Evolutionary conservation across 2,888 invertebrate genomes (phyloP), one percentile per base, ranked within the genome.

Genomic region (Gasteruption jaculator): DNA sequence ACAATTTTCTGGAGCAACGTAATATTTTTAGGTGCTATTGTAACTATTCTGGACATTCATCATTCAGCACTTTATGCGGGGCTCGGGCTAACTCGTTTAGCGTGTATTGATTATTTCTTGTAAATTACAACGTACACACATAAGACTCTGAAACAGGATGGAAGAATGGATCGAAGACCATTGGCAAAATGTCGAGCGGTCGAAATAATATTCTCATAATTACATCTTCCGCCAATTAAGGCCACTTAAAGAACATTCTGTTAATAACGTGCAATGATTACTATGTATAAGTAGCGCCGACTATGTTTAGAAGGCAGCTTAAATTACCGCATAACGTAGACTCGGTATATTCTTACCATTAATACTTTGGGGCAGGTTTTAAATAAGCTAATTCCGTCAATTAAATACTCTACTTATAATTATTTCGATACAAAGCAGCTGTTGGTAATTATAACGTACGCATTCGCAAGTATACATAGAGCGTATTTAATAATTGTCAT

Each of bases 171-270:
- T n/a, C n/a, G n/a, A n/a, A n/a, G n/a, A n/a, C n/a, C n/a, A n/a
- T n/a, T n/a, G 35, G 19, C 27, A 16, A 46, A 37, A 41, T 40
- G 32, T 40, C 40, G 31, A 43, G 35, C 38, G 40, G 45, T 46
- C 39, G 39, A 33, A 48, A 52, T 52, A 53, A 54, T 54, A 46
- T 52, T 50, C 48, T 56, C 48, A 45, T 57, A 56, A 61, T 62
- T 59, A 61, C 56, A 44, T 60, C 57, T 56, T 62, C 60, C 56
- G 58, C 33, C 57, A 58, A 61, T 62, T 63, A 58, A 45, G 56
- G 40, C 49, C 62, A 60, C 54, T 63, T 60, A 50, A 59, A 50
- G 18, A 45, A 40, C 48, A 46, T 52, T 53, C 46, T 45, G 50
- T 56, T 53, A 60, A 59, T 57, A 53, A 56, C 55, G 50, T 57